Evolutionary conservation across 2,113 vertebrate genomes (phyloP), one percentile per base, ranked within the genome.

Genomic region (Elephas maximus): DNA sequence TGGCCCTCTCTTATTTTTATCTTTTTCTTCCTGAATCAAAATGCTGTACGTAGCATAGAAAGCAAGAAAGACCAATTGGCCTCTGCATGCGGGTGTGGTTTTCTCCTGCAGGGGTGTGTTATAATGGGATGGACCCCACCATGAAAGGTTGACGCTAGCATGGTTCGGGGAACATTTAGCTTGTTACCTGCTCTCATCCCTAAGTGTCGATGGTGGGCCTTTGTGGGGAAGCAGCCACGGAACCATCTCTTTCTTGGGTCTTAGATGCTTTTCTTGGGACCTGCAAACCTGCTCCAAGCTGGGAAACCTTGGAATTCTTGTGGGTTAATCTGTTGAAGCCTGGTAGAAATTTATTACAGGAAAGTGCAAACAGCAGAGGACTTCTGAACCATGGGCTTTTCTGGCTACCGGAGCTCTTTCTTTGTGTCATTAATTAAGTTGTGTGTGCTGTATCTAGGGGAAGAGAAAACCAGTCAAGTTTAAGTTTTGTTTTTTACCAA

Each of bases 401-500:
- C 37, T 83, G 24, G 23, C 45, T 30, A 0, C 5, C 30, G 80
- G 30, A 71, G 53, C 33, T 41, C 74, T 82, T 89, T 73, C 26
- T 57, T 69, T 76, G 24, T 45, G 11, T 12, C 33, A 2, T 71
- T n/a, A 11, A 2, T 37, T 62, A 53, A 74, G 8, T 18, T 12
- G n/a, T 11, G 28, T 48, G 8, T 23, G 17, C 24, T 71, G 1
- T 5, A 7, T 44, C 63, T 69, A 15, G 23, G 41, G 30, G 11
- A 44, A 78, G 80, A 57, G 76, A 74, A 74, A 88, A 48, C 3
- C 57, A 41, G 3, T 24, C 20, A 60, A 76, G 18, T 37, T 73
- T n/a, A 76, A 51, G n/a, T 74, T 88, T 91, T 88, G 53, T 84
- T 95, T 90, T 44, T 95, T 67, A 74, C 76, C 86, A 26, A 30